These are phyloP conservation scores for Drosophila willistoni DNA, from an alignment of 1,140 invertebrate genomes.

Conservation along the genomic window DNA sequence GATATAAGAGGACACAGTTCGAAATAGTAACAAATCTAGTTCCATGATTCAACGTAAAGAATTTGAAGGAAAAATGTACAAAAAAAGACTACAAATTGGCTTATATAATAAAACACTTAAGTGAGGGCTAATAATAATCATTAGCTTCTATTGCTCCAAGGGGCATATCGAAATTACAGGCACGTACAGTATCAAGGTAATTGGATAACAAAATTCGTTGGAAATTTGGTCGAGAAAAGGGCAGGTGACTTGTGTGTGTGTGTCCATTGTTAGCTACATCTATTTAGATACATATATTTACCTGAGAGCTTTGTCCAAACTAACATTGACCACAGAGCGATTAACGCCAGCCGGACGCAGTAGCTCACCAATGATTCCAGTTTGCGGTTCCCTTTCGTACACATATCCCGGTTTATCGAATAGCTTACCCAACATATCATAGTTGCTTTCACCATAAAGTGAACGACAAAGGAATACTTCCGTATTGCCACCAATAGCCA, in stretches of 20 bases:
- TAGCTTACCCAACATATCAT: constrained; percentile 85
- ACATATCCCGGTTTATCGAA: constrained; percentile 86
- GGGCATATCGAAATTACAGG: constrained; percentile 75
- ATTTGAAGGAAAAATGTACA: constrained; percentile 25
- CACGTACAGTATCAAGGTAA: constrained; percentile 83
- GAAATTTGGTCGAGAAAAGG: too few relatives aligned
- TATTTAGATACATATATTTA: constrained; percentile 55
- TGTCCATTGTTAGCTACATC: constrained; percentile 36
- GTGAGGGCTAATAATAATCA: constrained; percentile 33
- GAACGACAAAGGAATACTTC: constrained; percentile 87
- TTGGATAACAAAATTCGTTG: constrained; percentile 78
- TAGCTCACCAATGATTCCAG: constrained; percentile 86
- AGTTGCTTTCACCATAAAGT: constrained; percentile 84
- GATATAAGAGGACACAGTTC: background rate
- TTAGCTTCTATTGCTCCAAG: constrained; percentile 3
- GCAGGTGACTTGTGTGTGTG: constrained; percentile 20
- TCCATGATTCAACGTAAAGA: too few relatives aligned
- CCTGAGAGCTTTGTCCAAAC: constrained; percentile 72
- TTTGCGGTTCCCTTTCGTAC: constrained; percentile 81
- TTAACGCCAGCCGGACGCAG: constrained; percentile 79
- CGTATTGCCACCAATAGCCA: constrained; percentile 83
- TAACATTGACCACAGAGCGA: constrained; percentile 77
- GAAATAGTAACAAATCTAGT: too few relatives aligned
- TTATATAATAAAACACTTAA: constrained; percentile 46
- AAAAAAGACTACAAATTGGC: constrained; percentile 22